phyloP scores from a whole-genome alignment of 2,888 invertebrate species.

The Antheraea assamensis region DNA sequence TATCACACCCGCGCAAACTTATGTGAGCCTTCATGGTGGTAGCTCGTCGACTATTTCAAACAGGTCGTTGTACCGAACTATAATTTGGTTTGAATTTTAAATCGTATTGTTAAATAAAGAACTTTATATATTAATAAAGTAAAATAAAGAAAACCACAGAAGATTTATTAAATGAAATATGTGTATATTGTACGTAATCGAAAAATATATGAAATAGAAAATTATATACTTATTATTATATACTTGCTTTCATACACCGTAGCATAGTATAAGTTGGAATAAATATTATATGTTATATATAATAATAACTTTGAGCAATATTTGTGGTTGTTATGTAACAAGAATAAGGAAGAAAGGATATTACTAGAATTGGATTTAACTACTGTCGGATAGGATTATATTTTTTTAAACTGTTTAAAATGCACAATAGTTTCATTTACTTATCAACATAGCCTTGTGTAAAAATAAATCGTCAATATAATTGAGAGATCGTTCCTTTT shows the following conservation, averaged over 20 bases:
- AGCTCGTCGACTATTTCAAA: not conserved
- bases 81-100: not conserved
- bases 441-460: not conserved
- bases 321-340: not conserved
- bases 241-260: not conserved
- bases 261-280: not conserved
- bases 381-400: not conserved
- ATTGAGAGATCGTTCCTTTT: not conserved
- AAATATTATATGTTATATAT: not conserved
- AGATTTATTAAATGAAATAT: too few species aligned
- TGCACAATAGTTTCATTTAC: not conserved
- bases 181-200: not conserved
- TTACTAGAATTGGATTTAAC: not conserved
- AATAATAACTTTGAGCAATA: not conserved
- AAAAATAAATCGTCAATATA: not conserved
- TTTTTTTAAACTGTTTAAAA: not conserved
- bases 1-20: slow-evolving; percentile 14
- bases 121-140: too few species aligned
- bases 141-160: not conserved
- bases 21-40: slow-evolving; percentile 11
- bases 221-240: not conserved
- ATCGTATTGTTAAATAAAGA: not conserved
- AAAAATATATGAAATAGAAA: not conserved
- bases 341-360: not conserved
- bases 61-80: not conserved